A percentile compares a stretch with the other conserved stretches of the same genome.
phyloP scores from a whole-genome alignment of 2,888 invertebrate species.

The Agrotis puta region DNA sequence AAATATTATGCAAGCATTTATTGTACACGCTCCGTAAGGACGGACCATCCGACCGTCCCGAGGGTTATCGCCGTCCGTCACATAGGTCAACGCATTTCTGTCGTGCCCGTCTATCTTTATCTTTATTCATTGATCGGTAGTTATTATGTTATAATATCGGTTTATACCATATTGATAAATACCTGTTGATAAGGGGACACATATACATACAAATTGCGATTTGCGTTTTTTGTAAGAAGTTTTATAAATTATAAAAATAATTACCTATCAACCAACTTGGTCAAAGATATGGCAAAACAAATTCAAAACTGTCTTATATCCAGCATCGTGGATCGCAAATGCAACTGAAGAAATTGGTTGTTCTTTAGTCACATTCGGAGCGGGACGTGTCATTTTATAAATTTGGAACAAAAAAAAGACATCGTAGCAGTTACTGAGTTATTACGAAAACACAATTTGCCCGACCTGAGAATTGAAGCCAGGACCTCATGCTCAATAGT shows the following conservation, averaged over 20 bases:
- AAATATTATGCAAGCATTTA: constrained; percentile 26
- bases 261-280: neutral
- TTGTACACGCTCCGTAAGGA: constrained; percentile 65
- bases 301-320: neutral
- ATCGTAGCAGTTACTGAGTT: too few species aligned
- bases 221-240: neutral
- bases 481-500: too few species aligned
- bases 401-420: too few species aligned
- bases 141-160: constrained; percentile 48
- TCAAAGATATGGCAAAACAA: neutral
- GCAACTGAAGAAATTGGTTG: too few species aligned
- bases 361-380: neutral
- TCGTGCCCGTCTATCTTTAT: constrained; percentile 72
- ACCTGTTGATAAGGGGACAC: neutral
- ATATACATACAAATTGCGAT: constrained; percentile 3
- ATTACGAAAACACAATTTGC: too few species aligned
- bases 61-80: constrained; percentile 74
- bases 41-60: constrained; percentile 73
- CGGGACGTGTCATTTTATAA: too few species aligned
- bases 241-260: neutral
- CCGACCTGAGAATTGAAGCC: too few species aligned
- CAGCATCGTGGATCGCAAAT: too few species aligned
- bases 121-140: constrained; percentile 76
- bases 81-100: constrained; percentile 82
- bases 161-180: constrained; percentile 21